Evolutionary conservation across 2,888 invertebrate species (phyloP).

Genomic region (Tanypteryx hageni): DNA sequence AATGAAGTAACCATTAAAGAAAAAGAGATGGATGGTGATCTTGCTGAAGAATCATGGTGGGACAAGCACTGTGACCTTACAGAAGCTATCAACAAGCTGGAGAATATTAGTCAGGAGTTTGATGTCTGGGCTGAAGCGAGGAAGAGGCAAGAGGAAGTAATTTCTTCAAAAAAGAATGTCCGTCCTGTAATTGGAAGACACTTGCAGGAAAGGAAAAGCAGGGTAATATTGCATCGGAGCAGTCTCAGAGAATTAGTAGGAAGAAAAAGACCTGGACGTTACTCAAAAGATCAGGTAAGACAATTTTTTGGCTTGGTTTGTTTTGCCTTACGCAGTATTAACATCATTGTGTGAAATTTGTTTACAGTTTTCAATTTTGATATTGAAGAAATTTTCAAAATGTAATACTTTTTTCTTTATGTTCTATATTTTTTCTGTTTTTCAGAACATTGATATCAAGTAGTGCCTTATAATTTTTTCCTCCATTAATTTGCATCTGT

Average conservation of each 20-base stretch:
- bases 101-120: neutral
- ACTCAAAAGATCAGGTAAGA: constrained; percentile 12
- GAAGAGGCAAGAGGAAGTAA: neutral
- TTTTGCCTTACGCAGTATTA: neutral
- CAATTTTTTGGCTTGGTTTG: neutral
- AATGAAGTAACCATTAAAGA: neutral
- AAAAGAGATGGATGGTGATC: constrained; percentile 9
- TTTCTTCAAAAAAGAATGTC: constrained; percentile 18
- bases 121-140: constrained; percentile 26
- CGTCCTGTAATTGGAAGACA: neutral
- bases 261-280: constrained; percentile 34
- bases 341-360: neutral
- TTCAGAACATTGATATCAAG: neutral
- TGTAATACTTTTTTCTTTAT: neutral
- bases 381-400: neutral
- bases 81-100: neutral
- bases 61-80: constrained; percentile 20
- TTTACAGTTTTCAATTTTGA: neutral
- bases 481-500: too few relatives aligned
- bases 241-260: constrained; percentile 30
- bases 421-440: neutral
- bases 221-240: neutral
- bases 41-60: constrained; percentile 33
- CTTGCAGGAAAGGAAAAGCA: neutral
- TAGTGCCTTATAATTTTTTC: neutral